Evolutionary conservation across 1,140 invertebrate genomes (phyloP).

Genomic region (Leucophenga varia): DNA sequence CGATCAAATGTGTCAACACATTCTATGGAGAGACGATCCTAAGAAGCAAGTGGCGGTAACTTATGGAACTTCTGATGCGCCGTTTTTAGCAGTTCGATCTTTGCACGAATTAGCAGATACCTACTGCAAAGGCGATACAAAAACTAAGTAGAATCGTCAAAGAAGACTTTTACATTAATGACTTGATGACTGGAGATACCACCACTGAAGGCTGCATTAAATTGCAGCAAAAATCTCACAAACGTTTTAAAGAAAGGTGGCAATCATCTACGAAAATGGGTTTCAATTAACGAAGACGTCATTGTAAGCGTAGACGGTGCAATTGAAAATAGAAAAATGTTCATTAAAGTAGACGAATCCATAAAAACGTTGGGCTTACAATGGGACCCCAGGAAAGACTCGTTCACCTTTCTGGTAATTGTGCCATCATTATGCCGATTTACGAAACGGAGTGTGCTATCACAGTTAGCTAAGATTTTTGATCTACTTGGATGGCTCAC

Average conservation of each 20-base stretch:
- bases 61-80: no score
- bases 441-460: background rate
- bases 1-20: background rate
- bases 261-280: background rate
- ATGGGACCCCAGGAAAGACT: background rate
- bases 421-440: background rate
- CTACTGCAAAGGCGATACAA: no score
- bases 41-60: no score
- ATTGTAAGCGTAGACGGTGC: background rate
- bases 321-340: background rate
- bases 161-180: no score
- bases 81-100: no score
- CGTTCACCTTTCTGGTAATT: background rate
- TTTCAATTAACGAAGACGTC: background rate
- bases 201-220: no score
- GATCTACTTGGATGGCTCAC: background rate
- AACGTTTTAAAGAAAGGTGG: background rate
- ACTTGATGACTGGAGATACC: no score
- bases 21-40: background rate
- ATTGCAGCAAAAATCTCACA: no score
- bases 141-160: no score
- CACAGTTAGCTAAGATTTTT: background rate
- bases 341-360: background rate
- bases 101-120: no score
- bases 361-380: background rate